Evolutionary conservation across 2,113 vertebrate genomes (phyloP).

Genomic region (Ornithorhynchus anatinus): DNA sequence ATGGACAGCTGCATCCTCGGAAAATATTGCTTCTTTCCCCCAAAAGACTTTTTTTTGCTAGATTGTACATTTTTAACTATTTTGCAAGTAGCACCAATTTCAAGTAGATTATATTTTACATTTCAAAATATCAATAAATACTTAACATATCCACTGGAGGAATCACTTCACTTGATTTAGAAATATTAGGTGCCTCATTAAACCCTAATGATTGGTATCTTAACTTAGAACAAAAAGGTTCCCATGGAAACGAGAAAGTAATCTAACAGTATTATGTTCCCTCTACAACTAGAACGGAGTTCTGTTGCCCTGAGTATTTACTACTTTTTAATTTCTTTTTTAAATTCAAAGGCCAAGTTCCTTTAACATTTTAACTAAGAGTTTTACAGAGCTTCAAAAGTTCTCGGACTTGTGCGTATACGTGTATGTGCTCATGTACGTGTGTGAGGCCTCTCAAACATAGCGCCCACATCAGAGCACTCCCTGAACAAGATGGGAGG

Average conservation of each 20-base stretch:
- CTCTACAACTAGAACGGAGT: constrained; percentile 50
- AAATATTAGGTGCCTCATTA: constrained; percentile 37
- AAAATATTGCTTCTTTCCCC: not conserved
- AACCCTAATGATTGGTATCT: constrained; percentile 47
- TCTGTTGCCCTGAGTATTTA: constrained; percentile 65
- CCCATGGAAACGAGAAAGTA: constrained; percentile 75
- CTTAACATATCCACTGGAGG: not conserved
- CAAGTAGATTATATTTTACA: constrained; percentile 46
- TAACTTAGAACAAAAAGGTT: constrained; percentile 68
- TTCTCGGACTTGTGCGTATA: constrained; percentile 1
- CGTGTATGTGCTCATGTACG: constrained; percentile 4
- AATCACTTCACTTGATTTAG: constrained; percentile 4
- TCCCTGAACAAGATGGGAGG: constrained; percentile 19
- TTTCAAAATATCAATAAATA: constrained; percentile 38
- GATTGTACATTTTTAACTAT: constrained; percentile 47
- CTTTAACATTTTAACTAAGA: constrained; percentile 9
- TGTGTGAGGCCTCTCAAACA: constrained; percentile 59
- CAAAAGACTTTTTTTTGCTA: not conserved
- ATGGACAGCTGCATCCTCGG: not conserved
- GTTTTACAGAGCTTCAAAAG: not conserved
- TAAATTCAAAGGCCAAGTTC: not conserved
- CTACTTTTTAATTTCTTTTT: constrained; percentile 55
- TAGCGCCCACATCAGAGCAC: constrained; percentile 35
- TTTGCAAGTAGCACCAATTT: constrained; percentile 38
- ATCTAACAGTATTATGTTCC: constrained; percentile 64